Base-by-base conservation (phyloP, 1,140 invertebrate species). In the Diploscapter pachys region DNA sequence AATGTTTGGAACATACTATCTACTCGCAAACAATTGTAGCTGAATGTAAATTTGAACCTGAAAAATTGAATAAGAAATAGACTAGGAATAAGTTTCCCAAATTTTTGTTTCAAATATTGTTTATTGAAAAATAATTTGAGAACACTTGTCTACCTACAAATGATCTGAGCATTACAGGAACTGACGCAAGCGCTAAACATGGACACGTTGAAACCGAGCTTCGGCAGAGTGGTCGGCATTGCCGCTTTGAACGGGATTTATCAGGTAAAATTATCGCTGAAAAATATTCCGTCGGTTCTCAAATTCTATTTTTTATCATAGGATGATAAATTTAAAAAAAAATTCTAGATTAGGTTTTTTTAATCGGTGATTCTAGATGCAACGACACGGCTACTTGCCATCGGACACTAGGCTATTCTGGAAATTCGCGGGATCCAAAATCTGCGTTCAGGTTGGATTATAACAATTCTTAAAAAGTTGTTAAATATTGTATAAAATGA, bases 121-220 rank as follows among this genome's bases (percentile, higher is more conserved):
- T 59, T 59, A 59, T 59, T 13, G 57, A 59, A 59, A 11, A 11
- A 59, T 59, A 11, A 13, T 11, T 11, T 13, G 57, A 59, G 13
- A 59, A 11, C 11, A 11, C 57, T 11, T 13, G 11, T 59, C 11
- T 59, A 59, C 11, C 13, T 59, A 11, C 57, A 11, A 11, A 11
- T 11, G 5, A 5, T 13, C 31, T 31, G 31, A 31, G 31, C 31
- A 31, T 31, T 31, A 31, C 31, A 31, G 48, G 79, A 80, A 54
- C 65, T 80, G 53, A 79, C 73, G 3, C 53, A 65, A 9, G 78
- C 78, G 3, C 67, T 80, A 2, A 80, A 80, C 48, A 80, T 79
- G 68, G 80, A 77, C 55, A 74, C 66, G 11, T 49, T 81, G 9
- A 78, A 79, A 59, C 75, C 81, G 9, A 72, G 64, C 6, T 81